Evolutionary conservation across 2,113 vertebrate species (phyloP), one percentile per base, ranked within the genome.

Genomic region (Sminthopsis crassicaudata): DNA sequence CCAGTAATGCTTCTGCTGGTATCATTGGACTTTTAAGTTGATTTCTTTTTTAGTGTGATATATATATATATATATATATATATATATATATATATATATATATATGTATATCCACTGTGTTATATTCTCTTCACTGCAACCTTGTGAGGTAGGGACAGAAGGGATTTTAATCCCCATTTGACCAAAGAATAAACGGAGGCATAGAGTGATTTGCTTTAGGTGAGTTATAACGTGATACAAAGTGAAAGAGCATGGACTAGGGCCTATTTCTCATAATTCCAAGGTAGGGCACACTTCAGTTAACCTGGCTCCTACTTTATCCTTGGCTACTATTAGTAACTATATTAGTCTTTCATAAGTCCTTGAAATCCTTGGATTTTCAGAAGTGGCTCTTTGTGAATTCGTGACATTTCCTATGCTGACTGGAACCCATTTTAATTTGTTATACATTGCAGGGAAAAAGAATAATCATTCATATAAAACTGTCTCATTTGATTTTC

Each of bases 341-440:
- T 30, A 25, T 67, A 46, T 50, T 27, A 27, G 67, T 42, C 14
- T n/a, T 84, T 84, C 0, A 0, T 0, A 51, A 25, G 2, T 53
- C 12, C 46, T 53, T 90, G 19, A 53, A n/a, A 19, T 23, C 1
- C 0, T 26, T 67, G 19, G 50, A 42, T 1, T 54, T 22, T 0
- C 26, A 55, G 60, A 48, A 57, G 1, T 1, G 25, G 3, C 3
- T 24, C 30, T 8, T 0, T 0, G 51, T 11, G n/a, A 1, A 91
- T 48, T 88, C 46, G 2, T 36, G 2, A 46, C 36, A 52, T 2
- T 9, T 42, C 42, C 42, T 6, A 4, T 14, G 0, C 9, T 53
- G 25, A 8, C 88, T 36, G 0, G 88, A 53, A 54, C 9, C 24
- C 1, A 1, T 0, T 0, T 9, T 53, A 19, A 2, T 14, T 23